Evolutionary conservation across 1,140 invertebrate species (phyloP).

Genomic region (Drosophila micromelanica): DNA sequence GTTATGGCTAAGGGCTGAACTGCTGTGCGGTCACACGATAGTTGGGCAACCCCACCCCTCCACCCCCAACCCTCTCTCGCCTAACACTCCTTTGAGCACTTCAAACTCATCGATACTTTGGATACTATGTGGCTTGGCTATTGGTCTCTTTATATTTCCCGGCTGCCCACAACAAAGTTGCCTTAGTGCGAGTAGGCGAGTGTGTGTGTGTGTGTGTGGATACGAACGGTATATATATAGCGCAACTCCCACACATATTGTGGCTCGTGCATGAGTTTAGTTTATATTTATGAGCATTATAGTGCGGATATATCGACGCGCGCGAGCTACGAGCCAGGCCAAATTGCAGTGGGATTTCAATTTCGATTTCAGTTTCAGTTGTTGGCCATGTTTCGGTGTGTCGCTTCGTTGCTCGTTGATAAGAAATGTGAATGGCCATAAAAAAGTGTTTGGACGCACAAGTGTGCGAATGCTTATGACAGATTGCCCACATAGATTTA

Average conservation of each 20-base stretch:
- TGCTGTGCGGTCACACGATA: constrained; percentile 77
- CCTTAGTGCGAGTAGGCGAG: not conserved
- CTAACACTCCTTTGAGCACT: constrained; percentile 43
- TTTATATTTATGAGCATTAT: constrained; percentile 84
- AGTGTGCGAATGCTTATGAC: constrained; percentile 25
- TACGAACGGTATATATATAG: constrained; percentile 36
- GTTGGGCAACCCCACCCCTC: constrained; percentile 15
- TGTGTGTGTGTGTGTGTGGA: constrained; percentile 3
- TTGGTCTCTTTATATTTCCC: constrained; percentile 67
- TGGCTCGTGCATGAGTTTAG: constrained; percentile 59
- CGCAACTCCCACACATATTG: constrained; percentile 43
- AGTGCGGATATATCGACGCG: constrained; percentile 82
- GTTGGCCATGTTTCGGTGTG: constrained; percentile 18
- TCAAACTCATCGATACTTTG: constrained; percentile 80
- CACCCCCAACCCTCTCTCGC: not conserved
- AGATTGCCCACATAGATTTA: constrained; percentile 14
- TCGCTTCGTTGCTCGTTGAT: constrained; percentile 25
- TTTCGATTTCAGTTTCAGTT: constrained; percentile 27
- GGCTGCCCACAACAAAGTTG: constrained; percentile 53
- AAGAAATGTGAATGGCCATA: constrained; percentile 41
- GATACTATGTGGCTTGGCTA: constrained; percentile 69
- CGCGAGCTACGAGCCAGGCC: constrained; percentile 50
- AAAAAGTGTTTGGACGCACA: constrained; percentile 29
- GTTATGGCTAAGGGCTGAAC: constrained; percentile 60
- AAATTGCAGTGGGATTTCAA: constrained; percentile 40